Percentiles rank a stretch among this genome's conserved stretches.
phyloP scores from a whole-genome alignment of 2,797 vertebrate species.

The Yasuhikotakia modesta region DNA sequence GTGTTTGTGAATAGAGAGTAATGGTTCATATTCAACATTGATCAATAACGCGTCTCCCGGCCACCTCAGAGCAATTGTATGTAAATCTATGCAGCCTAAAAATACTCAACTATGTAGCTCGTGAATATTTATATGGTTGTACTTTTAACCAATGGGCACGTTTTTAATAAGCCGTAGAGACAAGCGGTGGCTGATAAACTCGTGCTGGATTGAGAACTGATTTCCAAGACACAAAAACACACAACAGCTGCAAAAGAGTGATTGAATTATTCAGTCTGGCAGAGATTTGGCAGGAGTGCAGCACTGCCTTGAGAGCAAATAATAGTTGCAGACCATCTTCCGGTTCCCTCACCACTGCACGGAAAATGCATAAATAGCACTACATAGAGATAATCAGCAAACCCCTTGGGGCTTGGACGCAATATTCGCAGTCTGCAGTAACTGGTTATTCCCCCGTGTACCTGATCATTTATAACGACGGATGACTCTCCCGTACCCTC shows the following conservation, averaged over 20 bases:
- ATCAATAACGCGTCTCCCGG: constrained; percentile 35
- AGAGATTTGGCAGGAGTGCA: constrained; percentile 79
- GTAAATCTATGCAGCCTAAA: constrained; percentile 48
- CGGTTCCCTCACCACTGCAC: constrained; percentile 83
- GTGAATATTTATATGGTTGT: constrained; percentile 52
- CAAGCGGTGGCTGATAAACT: constrained; percentile 73
- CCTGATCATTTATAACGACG: constrained; percentile 63
- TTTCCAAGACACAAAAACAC: constrained; percentile 75
- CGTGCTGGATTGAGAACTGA: constrained; percentile 71
- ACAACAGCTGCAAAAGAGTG: constrained; percentile 71
- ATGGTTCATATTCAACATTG: constrained; percentile 23
- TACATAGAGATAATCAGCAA: constrained; percentile 71
- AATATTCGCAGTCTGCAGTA: constrained; percentile 76
- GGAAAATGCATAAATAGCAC: constrained; percentile 83
- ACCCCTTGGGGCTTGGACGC: constrained; percentile 71
- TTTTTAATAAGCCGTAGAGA: constrained; percentile 63
- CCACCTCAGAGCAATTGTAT: constrained; percentile 51
- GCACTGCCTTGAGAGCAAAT: constrained; percentile 79
- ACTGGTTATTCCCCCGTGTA: constrained; percentile 77
- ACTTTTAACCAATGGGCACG: constrained; percentile 41
- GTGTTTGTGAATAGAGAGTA: constrained; percentile 22
- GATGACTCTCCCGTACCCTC: constrained; percentile 52
- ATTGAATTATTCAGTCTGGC: constrained; percentile 86
- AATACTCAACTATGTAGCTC: constrained; percentile 46
- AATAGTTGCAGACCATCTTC: constrained; percentile 69